Evolutionary conservation across 2,888 invertebrate species (phyloP).

Genomic region (Apantesis nais): DNA sequence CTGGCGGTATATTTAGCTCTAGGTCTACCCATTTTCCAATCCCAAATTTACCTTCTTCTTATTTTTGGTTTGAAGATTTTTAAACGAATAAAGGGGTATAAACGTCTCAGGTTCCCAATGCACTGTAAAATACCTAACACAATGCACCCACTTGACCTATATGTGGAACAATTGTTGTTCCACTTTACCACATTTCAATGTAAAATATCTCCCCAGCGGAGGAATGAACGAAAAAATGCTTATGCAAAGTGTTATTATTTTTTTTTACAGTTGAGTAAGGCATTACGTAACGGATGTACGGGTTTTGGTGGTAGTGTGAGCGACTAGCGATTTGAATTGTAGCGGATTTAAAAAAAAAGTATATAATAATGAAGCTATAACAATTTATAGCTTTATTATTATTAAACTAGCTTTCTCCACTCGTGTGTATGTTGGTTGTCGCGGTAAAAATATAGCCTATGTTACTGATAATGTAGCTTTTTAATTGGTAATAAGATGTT

Average conservation of each 20-base stretch:
- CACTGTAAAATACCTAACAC: constrained; percentile 41
- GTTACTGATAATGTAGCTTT: too few species aligned
- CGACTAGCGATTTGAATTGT: constrained; percentile 36
- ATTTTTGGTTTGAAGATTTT: too few species aligned
- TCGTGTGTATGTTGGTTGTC: too few species aligned
- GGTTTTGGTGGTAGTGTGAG: constrained; percentile 47
- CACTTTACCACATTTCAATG: constrained; percentile 65
- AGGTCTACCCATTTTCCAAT: too few species aligned
- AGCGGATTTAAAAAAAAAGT: background rate
- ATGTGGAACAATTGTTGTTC: constrained; percentile 55
- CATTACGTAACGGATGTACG: constrained; percentile 59
- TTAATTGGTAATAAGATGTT: too few species aligned
- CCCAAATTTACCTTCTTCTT: too few species aligned
- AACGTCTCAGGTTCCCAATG: constrained; percentile 19
- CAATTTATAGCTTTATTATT: too few species aligned
- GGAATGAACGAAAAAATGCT: constrained; percentile 74
- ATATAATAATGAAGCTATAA: background rate
- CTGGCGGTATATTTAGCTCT: too few species aligned
- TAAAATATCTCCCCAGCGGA: constrained; percentile 58
- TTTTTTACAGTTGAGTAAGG: constrained; percentile 61
- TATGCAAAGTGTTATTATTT: constrained; percentile 84
- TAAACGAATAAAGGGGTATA: background rate
- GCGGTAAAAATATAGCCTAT: too few species aligned
- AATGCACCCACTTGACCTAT: constrained; percentile 60
- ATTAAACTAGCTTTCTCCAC: too few species aligned